A percentile compares a stretch with the other conserved stretches of the same genome.
Conservation (phyloP, 2,888 invertebrate species). For the Cephonodes hylas region DNA sequence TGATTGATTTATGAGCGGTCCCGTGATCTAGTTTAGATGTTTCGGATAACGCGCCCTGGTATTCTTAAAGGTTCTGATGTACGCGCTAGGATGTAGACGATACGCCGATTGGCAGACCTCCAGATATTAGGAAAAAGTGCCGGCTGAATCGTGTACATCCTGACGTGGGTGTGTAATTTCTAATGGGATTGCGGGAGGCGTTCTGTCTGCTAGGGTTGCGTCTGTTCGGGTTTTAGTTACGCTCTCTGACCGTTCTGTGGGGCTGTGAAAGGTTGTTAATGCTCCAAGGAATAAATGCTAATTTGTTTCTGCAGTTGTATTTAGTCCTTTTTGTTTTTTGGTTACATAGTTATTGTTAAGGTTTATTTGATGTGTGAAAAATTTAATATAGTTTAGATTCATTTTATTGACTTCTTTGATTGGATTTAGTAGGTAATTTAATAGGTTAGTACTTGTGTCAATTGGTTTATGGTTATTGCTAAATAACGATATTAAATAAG, state of each 20-base stretch:
- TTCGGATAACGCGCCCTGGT: slow-evolving; percentile 31
- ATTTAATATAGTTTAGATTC: too few relatives aligned
- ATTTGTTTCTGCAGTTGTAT: background rate
- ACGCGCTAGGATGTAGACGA: background rate
- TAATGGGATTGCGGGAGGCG: slow-evolving; percentile 2
- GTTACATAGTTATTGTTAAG: background rate
- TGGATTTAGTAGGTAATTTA: too few relatives aligned
- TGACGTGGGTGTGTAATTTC: slow-evolving; percentile 2
- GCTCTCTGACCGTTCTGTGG: background rate
- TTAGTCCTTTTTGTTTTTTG: background rate
- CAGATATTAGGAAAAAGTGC: background rate
- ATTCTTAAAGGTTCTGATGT: slow-evolving; percentile 18
- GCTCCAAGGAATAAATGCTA: too few relatives aligned
- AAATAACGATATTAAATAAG: too few relatives aligned
- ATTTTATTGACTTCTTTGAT: too few relatives aligned
- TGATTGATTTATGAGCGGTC: slow-evolving; percentile 59
- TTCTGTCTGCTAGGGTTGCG: background rate
- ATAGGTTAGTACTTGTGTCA: too few relatives aligned
- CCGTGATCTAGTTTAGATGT: slow-evolving; percentile 56
- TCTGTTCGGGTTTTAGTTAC: background rate
- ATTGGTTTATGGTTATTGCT: too few relatives aligned
- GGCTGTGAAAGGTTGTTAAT: background rate
- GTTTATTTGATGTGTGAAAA: too few relatives aligned
- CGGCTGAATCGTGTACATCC: background rate
- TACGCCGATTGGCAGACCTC: slow-evolving; percentile 7